phyloP scores from a whole-genome alignment of 2,888 invertebrate species.

The Aelia acuminata region DNA sequence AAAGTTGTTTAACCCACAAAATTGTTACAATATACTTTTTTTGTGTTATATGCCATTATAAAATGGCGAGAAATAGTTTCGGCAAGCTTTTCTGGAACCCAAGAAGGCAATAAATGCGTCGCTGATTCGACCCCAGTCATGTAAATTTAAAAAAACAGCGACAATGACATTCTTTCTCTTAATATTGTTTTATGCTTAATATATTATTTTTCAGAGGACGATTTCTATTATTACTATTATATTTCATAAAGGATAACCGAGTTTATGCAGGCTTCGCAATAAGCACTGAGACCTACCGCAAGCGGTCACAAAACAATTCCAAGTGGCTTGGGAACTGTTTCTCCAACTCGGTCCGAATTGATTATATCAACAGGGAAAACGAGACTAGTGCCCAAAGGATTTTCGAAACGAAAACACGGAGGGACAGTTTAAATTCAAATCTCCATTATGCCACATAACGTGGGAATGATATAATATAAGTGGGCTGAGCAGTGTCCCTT shows the following conservation, averaged over 20 bases:
- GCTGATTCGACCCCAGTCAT: too few relatives aligned
- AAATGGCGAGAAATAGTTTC: too few relatives aligned
- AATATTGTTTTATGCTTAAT: too few relatives aligned
- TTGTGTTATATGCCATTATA: too few relatives aligned
- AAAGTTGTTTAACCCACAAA: too few relatives aligned
- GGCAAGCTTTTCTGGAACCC: too few relatives aligned
- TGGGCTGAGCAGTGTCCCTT: not conserved
- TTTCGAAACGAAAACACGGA: not conserved
- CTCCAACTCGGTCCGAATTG: not conserved
- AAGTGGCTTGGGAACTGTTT: not conserved
- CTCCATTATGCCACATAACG: not conserved
- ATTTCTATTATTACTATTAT: too few relatives aligned
- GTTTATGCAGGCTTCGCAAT: not conserved
- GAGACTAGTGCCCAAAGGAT: not conserved
- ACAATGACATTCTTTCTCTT: too few relatives aligned
- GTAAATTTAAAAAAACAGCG: too few relatives aligned
- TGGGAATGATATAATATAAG: conserved; percentile 22
- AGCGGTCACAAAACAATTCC: not conserved
- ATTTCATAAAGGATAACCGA: not conserved
- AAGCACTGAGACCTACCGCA: not conserved
- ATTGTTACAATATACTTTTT: too few relatives aligned
- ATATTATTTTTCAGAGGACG: not conserved
- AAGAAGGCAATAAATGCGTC: too few relatives aligned
- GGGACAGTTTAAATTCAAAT: not conserved
- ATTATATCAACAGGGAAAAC: not conserved